Base-by-base conservation (phyloP, 1,140 invertebrate species). In the Zaprionus vittiger region DNA sequence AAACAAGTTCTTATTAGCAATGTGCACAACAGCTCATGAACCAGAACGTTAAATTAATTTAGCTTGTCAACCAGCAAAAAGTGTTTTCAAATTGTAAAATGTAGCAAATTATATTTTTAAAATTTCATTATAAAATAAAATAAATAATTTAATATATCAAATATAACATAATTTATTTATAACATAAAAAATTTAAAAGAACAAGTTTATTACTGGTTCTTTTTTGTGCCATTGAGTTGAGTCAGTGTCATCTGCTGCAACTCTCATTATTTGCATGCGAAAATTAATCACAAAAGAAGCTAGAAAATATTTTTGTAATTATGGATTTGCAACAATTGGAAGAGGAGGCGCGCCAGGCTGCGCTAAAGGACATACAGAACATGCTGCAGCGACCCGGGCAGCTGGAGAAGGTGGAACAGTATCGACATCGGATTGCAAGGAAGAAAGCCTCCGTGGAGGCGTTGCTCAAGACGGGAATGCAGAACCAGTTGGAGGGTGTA, bases 381-480 rank as follows among this genome's bases (percentile, higher is more conserved):
- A 96, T 99, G 95, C 95, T 99, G 79, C 97, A 99, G 93, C 94
- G 98, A 71, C 97, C 98, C 4, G 98, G 98, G 26, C 98, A 99
- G 85, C 93, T 99, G 69, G 99, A 99, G 93, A 99, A 99, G 94
- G 96, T 97, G 1, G 92, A 93, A 26, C 92, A 92, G 44, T 93
- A 92, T 56, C 82, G 87, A 6, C 84, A 92, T 66, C 92, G 96
- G 85, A 96, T 97, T 68, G 94, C 94, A 12, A 94, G 97, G 17
- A 97, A 98, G 75, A 97, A 99, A 94, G 97, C 97, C 1, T 99
- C 98, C 6, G 97, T 99, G 26, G 99, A 99, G 94, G 98, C 98
- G 14, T 97, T 99, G 95, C 93, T 99, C 17, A 99, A 99, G 94
- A 99, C 98, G n/a, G 98, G 98, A 6, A 98, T 99, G 94, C 98